Evolutionary conservation across 2,888 invertebrate genomes (phyloP).

Genomic region (Physocephala rufipes): DNA sequence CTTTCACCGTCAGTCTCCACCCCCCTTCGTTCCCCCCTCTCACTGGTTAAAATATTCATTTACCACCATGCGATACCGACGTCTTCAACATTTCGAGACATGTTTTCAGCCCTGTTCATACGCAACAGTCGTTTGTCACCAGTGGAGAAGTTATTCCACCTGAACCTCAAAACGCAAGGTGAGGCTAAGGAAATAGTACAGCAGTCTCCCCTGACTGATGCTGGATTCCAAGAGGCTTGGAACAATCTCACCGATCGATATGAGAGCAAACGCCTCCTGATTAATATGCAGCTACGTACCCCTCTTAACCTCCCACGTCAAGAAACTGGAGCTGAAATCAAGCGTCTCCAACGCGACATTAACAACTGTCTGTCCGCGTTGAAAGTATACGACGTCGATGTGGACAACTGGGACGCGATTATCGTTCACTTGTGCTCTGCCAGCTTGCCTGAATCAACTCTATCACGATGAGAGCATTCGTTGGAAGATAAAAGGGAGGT

Average conservation of each 20-base stretch:
- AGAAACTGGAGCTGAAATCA: not conserved
- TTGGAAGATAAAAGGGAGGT: not conserved
- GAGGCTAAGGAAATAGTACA: constrained; percentile 3
- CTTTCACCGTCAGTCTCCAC: not conserved
- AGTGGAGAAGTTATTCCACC: not conserved
- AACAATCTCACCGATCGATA: constrained; percentile 4
- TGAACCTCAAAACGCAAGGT: not conserved
- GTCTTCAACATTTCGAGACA: not conserved
- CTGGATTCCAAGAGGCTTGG: not conserved
- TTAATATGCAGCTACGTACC: not conserved
- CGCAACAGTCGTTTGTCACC: not conserved
- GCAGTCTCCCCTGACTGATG: not conserved
- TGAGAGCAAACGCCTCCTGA: not conserved
- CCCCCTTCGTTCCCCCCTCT: constrained; percentile 30
- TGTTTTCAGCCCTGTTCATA: not conserved
- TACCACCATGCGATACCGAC: constrained; percentile 1
- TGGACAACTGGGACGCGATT: not conserved
- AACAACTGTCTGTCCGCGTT: constrained; percentile 4
- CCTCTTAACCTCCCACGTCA: not conserved
- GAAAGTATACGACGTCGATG: not conserved
- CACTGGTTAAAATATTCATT: constrained; percentile 10
- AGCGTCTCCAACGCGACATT: constrained; percentile 8
- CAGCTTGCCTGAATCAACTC: constrained; percentile 5
- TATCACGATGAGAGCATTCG: not conserved
- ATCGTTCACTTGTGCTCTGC: not conserved